phyloP scores from a whole-genome alignment of 2,113 vertebrate genomes.

The Meriones unguiculatus region DNA sequence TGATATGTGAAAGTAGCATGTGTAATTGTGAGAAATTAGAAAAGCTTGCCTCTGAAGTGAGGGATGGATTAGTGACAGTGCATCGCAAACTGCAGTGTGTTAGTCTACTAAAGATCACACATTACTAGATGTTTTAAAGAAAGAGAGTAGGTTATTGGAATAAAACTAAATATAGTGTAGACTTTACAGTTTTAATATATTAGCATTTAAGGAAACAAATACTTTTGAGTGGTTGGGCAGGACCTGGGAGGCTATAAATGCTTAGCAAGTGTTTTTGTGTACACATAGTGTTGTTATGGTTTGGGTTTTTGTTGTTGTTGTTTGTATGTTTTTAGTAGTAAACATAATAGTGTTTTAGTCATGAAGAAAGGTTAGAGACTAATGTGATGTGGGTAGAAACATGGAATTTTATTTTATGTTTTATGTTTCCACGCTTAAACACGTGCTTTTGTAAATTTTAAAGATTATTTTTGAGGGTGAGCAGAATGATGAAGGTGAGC shows the following conservation, averaged over 20 bases:
- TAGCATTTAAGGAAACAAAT: slow-evolving; percentile 10
- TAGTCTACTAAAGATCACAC: slow-evolving; percentile 19
- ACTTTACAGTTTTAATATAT: background rate
- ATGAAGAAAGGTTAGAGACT: background rate
- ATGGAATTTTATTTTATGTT: slow-evolving; percentile 33
- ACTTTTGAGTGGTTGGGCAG: slow-evolving; percentile 32
- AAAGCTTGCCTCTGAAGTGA: background rate
- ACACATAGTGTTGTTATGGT: background rate
- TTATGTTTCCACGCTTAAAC: slow-evolving; percentile 24
- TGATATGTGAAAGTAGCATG: slow-evolving; percentile 13
- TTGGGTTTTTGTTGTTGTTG: background rate
- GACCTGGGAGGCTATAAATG: background rate
- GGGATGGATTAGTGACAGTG: background rate
- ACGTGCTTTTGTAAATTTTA: slow-evolving; percentile 39
- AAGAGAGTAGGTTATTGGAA: slow-evolving; percentile 12
- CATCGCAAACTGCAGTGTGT: slow-evolving; percentile 21
- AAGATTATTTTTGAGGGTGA: background rate
- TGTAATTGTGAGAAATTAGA: slow-evolving; percentile 20
- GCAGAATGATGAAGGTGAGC: background rate
- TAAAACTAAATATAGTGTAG: slow-evolving; percentile 33
- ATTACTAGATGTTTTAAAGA: slow-evolving; percentile 37
- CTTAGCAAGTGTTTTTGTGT: background rate
- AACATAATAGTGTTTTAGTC: background rate
- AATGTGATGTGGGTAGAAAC: slow-evolving; percentile 5
- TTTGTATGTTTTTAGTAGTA: slow-evolving; percentile 20